phyloP scores from a whole-genome alignment of 1,140 invertebrate genomes.

The Ectropis grisescens region DNA sequence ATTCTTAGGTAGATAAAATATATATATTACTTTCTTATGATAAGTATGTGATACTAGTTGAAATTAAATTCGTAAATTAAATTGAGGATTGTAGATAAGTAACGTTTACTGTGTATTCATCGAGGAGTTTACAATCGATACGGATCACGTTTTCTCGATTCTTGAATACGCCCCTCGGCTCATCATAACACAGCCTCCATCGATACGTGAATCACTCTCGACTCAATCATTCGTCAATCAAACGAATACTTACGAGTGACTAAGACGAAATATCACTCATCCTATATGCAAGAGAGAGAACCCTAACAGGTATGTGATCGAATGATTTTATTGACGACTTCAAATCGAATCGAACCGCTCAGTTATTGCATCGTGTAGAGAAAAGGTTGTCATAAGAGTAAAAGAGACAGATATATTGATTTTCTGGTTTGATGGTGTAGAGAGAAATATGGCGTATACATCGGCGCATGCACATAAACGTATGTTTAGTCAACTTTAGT shows the following conservation, averaged over 20 bases:
- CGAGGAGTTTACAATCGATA: too few species aligned
- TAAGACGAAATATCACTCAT: constrained; percentile 32
- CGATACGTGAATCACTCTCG: constrained; percentile 29
- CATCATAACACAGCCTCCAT: constrained; percentile 22
- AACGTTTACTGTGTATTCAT: too few species aligned
- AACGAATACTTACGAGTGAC: constrained; percentile 24
- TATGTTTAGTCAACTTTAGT: constrained; percentile 27
- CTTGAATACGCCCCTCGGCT: too few species aligned
- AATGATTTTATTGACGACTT: constrained; percentile 26
- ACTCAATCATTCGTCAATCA: constrained; percentile 53
- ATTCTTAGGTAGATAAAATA: too few species aligned
- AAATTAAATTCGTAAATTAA: too few species aligned
- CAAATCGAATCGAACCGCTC: constrained; percentile 27
- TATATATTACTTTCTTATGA: too few species aligned
- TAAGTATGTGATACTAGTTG: too few species aligned
- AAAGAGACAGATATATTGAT: constrained; percentile 24
- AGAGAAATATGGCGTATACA: constrained; percentile 20
- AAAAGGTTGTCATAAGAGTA: constrained; percentile 19
- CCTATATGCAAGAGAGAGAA: constrained; percentile 22
- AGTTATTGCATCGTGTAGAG: constrained; percentile 26
- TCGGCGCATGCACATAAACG: constrained; percentile 21
- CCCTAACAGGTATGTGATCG: constrained; percentile 15
- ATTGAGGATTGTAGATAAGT: too few species aligned
- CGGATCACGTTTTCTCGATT: too few species aligned
- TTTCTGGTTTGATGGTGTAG: constrained; percentile 20